A percentile compares a stretch with the other conserved stretches of the same genome.
Conservation (phyloP, 2,888 invertebrate species). For the Rapana venosa region DNA sequence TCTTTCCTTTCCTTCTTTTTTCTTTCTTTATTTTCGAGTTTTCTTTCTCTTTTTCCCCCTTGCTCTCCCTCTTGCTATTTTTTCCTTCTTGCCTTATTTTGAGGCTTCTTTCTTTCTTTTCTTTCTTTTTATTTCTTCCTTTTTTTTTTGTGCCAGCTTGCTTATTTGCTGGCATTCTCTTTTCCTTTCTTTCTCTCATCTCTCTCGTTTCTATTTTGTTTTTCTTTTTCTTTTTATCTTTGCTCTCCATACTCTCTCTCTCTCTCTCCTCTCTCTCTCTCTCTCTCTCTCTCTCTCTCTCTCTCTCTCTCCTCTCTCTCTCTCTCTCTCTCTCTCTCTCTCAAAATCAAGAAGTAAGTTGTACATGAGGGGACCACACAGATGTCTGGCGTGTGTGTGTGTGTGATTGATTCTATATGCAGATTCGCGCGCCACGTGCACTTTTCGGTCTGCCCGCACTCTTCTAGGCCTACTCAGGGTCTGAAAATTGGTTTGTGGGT, state of each 20-base stretch:
- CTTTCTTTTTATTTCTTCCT: no score
- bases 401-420: no score
- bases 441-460: no score
- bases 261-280: background rate
- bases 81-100: background rate
- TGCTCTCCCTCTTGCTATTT: constrained; percentile 1
- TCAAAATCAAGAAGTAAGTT: background rate
- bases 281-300: constrained; percentile 21
- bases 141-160: no score
- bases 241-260: background rate
- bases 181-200: constrained; percentile 8
- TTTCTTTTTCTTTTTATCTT: background rate
- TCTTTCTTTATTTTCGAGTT: no score
- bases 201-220: background rate
- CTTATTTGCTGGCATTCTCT: background rate
- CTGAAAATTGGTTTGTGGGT: no score
- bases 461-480: no score
- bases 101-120: no score
- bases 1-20: no score
- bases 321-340: background rate
- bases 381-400: no score
- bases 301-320: background rate
- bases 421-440: no score
- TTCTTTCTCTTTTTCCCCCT: background rate
- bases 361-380: no score